Evolutionary conservation across 2,113 vertebrate species (phyloP), one percentile per base, ranked within the genome.

Genomic region (Macroglossus sobrinus): DNA sequence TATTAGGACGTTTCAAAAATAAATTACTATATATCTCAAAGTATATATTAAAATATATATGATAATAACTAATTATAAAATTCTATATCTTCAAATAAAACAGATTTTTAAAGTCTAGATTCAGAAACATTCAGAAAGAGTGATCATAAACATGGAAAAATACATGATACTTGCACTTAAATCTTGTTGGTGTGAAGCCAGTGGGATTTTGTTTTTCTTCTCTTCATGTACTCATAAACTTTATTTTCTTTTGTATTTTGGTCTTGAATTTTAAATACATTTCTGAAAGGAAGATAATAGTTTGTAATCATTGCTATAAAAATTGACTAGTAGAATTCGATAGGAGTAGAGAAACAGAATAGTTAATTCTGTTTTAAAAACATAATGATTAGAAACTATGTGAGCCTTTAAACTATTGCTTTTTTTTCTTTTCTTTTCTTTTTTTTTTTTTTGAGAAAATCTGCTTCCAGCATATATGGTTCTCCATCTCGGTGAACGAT

Each of bases 401-500:
- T 43, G 69, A 80, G 0, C 55, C 61, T 97, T 91, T 94, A 91
- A 79, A 91, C 30, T 79, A 90, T 71, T 93, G 30, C 30, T 18
- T 22, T 4, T 57, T 57, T 57, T 33, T 64, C 5, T 15, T 21
- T 84, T 1, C 76, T 93, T 26, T 86, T 53, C n/a, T n/a, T 64
- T 14, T 15, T 21, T 84, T 1, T 81, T 93, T 26, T 86, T 53
- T 82, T 64, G n/a, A 80, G 93, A 86, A 94, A 92, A 33, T 82
- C 66, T 93, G 19, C 33, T 97, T 96, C 43, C 45, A 90, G 81
- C 97, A 55, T 78, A 14, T 80, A 30, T 91, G 75, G 22, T 81
- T 53, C n/a, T 95, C 57, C 71, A 22, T 3, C 81, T 79, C 64
- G 78, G 53, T 79, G 35, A 97, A 93, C 84, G 74, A 95, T 97